Percentiles rank a stretch among this genome's conserved stretches.
Evolutionary conservation across 2,797 vertebrate species (phyloP).

Genomic region (Phataginus tricuspis): DNA sequence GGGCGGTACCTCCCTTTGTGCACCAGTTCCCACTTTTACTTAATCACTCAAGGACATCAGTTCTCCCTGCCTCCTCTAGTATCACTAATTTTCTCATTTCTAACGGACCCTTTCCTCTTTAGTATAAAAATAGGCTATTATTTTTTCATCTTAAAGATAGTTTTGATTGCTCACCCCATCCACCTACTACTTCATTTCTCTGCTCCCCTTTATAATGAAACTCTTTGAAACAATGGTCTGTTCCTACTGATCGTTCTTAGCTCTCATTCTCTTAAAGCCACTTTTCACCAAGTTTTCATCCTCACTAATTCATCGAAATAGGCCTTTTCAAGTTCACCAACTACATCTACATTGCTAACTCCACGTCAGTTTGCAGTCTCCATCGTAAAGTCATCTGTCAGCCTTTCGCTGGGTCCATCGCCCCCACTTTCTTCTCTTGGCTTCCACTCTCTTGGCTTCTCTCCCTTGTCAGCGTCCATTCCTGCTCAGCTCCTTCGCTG

Average conservation of each 20-base stretch:
- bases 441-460: not conserved
- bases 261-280: not conserved
- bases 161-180: not conserved
- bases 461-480: too few relatives aligned
- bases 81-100: not conserved
- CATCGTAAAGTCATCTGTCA: not conserved
- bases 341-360: not conserved
- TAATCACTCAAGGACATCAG: not conserved
- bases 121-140: not conserved
- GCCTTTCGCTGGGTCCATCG: accelerated
- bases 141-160: not conserved
- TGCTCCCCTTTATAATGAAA: not conserved
- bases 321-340: not conserved
- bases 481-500: not conserved
- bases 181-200: not conserved
- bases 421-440: not conserved
- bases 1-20: not conserved
- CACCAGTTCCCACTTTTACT: not conserved
- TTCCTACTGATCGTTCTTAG: not conserved
- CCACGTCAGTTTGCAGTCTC: not conserved
- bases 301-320: not conserved
- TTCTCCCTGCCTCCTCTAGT: too few relatives aligned
- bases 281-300: not conserved
- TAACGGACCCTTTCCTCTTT: not conserved
- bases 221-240: not conserved